Base-by-base conservation (phyloP, 2,113 vertebrate genomes). In the Podilymbus podiceps region DNA sequence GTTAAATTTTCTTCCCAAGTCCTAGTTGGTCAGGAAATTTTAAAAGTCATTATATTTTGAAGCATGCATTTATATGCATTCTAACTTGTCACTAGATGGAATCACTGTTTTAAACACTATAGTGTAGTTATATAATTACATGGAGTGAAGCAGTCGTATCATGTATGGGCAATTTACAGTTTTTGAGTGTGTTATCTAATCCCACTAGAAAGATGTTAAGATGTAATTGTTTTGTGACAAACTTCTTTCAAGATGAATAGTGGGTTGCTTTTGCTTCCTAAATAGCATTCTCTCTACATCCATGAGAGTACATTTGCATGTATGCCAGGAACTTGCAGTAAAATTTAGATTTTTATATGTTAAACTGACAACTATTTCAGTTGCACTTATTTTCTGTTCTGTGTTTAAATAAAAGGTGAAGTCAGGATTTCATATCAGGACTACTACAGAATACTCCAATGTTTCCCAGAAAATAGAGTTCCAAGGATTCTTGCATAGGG, bases 311-410 rank as follows among this genome's bases (percentile, higher is more conserved):
- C 44, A 64, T 91, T 78, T 81, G 33, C 31, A 85, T 53, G 12
- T 71, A 40, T 33, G 11, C 23, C 33, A 90, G 50, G 31, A 88
- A 23, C 14, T 23, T 72, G 28, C 12, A 78, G 15, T 40, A 88
- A 89, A 90, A 53, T 67, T 38, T 25, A 55, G 28, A 73, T 40
- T 49, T 83, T 89, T 71, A 59, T 49, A 49, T 33, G 31, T 53
- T 75, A 91, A 92, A 82, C 68, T 88, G 63, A 87, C 30, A 93
- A 64, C 68, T 91, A 22, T 60, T 96, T 87, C 63, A 28, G 72
- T 85, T 95, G 21, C 21, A 33, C 21, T 90, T 85, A 74, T 16
- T 56, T 85, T 89, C 38, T 82, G 27, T 25, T 18, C 9, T 17
- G 19, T 7, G 33, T 97, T 96, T 92, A 94, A 85, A 77, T 5